phyloP scores from a whole-genome alignment of 1,140 invertebrate species.

The Trachymyrmex septentrionalis region DNA sequence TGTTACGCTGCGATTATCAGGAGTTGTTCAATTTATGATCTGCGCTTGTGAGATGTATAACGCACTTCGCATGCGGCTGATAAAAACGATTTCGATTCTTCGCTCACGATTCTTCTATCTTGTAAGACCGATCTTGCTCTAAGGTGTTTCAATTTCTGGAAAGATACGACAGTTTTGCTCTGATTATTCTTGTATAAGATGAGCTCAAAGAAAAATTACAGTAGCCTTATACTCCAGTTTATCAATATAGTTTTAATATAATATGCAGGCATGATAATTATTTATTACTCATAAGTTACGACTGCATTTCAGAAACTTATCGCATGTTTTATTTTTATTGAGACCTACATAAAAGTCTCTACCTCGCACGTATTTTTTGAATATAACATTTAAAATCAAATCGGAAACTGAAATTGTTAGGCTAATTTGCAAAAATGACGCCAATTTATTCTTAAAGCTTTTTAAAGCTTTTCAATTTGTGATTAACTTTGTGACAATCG shows the following conservation, averaged over 20 bases:
- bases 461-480: neutral
- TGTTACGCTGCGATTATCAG: slow-evolving; percentile 34
- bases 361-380: neutral
- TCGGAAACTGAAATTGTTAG: neutral
- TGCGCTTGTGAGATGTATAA: slow-evolving; percentile 36
- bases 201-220: neutral
- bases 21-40: slow-evolving; percentile 43
- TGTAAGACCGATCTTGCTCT: slow-evolving; percentile 3
- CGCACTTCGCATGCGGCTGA: slow-evolving; percentile 50
- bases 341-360: neutral
- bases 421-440: neutral
- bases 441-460: neutral
- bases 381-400: neutral
- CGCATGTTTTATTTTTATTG: slow-evolving; percentile 28
- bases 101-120: neutral
- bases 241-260: neutral
- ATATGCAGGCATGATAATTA: slow-evolving; percentile 18
- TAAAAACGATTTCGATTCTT: slow-evolving; percentile 3
- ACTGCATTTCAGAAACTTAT: slow-evolving; percentile 31
- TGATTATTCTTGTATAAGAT: slow-evolving; percentile 6
- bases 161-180: neutral
- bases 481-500: neutral
- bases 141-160: neutral
- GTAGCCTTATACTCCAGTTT: neutral
- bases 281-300: slow-evolving; percentile 19